Base-by-base conservation (phyloP, 1,140 invertebrate species). In the Cotesia typhae region DNA sequence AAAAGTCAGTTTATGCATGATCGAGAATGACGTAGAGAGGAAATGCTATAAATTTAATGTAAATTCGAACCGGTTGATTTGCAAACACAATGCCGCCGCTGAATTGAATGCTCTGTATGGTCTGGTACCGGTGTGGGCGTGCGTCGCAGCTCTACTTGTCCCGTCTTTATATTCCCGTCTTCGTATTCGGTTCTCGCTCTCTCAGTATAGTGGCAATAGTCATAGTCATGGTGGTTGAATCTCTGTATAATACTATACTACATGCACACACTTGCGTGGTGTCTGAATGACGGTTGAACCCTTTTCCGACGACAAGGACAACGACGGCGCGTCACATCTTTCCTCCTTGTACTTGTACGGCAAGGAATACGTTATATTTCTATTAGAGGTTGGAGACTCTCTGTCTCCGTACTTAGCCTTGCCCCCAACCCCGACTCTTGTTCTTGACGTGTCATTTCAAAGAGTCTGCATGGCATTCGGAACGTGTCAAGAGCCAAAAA, bases 31-130 rank as follows among this genome's bases (percentile, higher is more conserved):
- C 55, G 63, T 67, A 78, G 78, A 83, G 83, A 85, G 82, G 82
- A 79, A 83, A 84, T 82, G 82, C 83, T 79, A 84, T 85, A 85
- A 84, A 85, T 85, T 80, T 85, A 80, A 85, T 85, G 83, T 83
- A 83, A 85, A 85, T 85, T 85, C 79, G 76, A 81, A 76, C 77
- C 79, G 82, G 79, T 84, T 85, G 83, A 85, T 85, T 85, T 85
- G 83, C 83, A 85, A 85, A 80, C 83, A 83, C 82, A 84, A 84
- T 83, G 79, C 81, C 78, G 83, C 81, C 79, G 83, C 80, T 83
- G 82, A 81, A 84, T 84, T 83, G 79, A 79, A 81, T 81, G 79
- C 76, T 83, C 80, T 78, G 77, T 37, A 47, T 47, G 41, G 41
- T 38, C 77, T 69, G 70, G 14, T 20, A 17, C 60, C 72, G 68